A percentile compares a stretch with the other conserved stretches of the same genome.
Evolutionary conservation across 1,140 invertebrate genomes (phyloP).

Genomic region (Leptopilina boulardi): DNA sequence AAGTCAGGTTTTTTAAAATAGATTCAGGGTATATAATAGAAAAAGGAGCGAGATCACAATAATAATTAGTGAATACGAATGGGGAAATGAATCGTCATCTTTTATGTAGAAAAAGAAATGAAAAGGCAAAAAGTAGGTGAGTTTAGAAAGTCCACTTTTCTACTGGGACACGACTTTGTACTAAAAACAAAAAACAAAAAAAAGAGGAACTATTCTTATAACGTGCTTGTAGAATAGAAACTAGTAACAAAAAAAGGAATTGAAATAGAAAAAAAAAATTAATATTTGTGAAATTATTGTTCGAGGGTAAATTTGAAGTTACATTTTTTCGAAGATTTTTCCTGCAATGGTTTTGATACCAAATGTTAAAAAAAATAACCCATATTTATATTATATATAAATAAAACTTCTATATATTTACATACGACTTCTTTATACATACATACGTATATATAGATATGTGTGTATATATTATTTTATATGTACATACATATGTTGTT

Average conservation of each 20-base stretch:
- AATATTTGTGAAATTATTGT: neutral
- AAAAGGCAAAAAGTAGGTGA: conserved; percentile 44
- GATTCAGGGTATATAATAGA: neutral
- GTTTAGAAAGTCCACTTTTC: conserved; percentile 48
- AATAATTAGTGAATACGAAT: neutral
- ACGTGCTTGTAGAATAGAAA: neutral
- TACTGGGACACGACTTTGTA: conserved; percentile 23
- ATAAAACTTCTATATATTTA: conserved; percentile 62
- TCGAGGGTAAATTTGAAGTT: neutral
- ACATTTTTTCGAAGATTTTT: conserved; percentile 53
- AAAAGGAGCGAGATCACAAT: neutral
- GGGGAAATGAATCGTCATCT: conserved; percentile 24
- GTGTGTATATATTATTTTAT: conserved; percentile 49
- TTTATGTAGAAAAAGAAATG: conserved; percentile 29
- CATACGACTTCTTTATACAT: conserved; percentile 61
- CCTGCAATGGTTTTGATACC: conserved; percentile 67
- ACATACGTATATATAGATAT: conserved; percentile 54
- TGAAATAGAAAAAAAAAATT: conserved; percentile 12
- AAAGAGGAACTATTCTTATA: conserved; percentile 21
- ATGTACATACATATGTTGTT: conserved; percentile 52
- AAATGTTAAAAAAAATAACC: conserved; percentile 58
- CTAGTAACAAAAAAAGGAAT: conserved; percentile 1
- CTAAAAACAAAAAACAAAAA: conserved; percentile 23
- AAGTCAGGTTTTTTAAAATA: neutral
- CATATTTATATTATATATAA: conserved; percentile 58